phyloP scores from a whole-genome alignment of 2,888 invertebrate genomes.

The Limenitis camilla region DNA sequence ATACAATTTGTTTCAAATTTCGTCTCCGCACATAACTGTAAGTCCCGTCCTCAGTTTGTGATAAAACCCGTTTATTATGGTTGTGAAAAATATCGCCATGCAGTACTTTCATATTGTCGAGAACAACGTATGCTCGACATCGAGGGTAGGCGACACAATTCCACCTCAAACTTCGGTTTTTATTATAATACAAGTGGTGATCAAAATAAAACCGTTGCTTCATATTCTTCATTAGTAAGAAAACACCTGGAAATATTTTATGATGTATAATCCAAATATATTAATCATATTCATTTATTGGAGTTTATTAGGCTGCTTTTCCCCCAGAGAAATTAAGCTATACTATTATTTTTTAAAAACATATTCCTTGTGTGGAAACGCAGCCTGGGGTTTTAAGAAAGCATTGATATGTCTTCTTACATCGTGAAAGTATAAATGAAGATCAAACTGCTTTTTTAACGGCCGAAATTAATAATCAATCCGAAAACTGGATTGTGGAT shows the following conservation, averaged over 20 bases:
- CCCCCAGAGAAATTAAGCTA: too few species aligned
- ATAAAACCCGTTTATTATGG: slow-evolving; percentile 1
- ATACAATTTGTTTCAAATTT: too few species aligned
- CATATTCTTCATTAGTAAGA: slow-evolving; percentile 16
- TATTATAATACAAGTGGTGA: slow-evolving; percentile 22
- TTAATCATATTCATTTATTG: too few species aligned
- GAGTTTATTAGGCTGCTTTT: too few species aligned
- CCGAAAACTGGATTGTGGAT: too few species aligned
- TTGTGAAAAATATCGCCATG: neutral
- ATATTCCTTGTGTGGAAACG: too few species aligned
- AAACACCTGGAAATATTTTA: slow-evolving; percentile 14
- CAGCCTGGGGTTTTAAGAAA: too few species aligned
- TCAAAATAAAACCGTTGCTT: slow-evolving; percentile 15
- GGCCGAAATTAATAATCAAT: too few species aligned
- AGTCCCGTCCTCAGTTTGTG: slow-evolving; percentile 2
- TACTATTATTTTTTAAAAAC: too few species aligned
- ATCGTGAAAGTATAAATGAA: neutral
- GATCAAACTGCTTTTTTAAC: too few species aligned
- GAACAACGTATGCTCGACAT: slow-evolving; percentile 17
- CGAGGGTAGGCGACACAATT: slow-evolving; percentile 24
- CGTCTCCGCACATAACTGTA: neutral
- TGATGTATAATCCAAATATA: neutral
- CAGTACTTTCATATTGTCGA: neutral
- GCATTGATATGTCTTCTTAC: too few species aligned
- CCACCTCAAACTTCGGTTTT: slow-evolving; percentile 24